phyloP scores from a whole-genome alignment of 2,797 vertebrate genomes.

The Bradypus variegatus region DNA sequence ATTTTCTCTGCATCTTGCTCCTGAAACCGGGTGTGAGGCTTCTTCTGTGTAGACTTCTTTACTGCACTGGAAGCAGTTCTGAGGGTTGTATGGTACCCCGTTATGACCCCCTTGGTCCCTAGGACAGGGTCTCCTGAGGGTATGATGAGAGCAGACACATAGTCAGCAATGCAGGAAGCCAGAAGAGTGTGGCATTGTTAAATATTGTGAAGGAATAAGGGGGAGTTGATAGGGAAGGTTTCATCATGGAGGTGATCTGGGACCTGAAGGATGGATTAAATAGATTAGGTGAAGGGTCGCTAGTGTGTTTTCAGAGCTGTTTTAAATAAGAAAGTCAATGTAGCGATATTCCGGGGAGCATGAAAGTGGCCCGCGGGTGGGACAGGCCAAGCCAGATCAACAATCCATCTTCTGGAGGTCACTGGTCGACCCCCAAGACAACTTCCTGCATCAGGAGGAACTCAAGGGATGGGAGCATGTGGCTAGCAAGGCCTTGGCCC shows the following conservation, averaged over 20 bases:
- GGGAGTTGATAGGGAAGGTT: not conserved
- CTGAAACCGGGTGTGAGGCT: not conserved
- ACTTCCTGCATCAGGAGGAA: no score
- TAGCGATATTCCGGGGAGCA: not conserved
- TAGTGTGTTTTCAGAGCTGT: not conserved
- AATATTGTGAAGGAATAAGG: not conserved
- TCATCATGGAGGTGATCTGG: not conserved
- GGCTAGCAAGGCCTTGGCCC: not conserved
- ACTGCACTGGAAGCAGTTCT: not conserved
- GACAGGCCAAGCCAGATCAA: not conserved
- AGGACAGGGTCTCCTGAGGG: not conserved
- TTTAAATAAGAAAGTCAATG: not conserved
- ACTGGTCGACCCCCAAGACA: not conserved
- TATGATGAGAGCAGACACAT: accelerated
- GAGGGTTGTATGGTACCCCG: not conserved
- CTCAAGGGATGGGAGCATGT: not conserved
- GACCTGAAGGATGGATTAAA: not conserved
- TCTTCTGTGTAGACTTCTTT: not conserved
- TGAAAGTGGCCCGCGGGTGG: no score
- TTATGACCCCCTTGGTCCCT: accelerated
- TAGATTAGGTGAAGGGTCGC: not conserved
- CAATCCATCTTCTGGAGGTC: not conserved
- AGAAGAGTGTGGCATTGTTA: not conserved
- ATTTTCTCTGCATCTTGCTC: not conserved
- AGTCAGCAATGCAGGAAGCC: not conserved